phyloP scores from a whole-genome alignment of 2,888 invertebrate genomes.

The Drosophila rubida region DNA sequence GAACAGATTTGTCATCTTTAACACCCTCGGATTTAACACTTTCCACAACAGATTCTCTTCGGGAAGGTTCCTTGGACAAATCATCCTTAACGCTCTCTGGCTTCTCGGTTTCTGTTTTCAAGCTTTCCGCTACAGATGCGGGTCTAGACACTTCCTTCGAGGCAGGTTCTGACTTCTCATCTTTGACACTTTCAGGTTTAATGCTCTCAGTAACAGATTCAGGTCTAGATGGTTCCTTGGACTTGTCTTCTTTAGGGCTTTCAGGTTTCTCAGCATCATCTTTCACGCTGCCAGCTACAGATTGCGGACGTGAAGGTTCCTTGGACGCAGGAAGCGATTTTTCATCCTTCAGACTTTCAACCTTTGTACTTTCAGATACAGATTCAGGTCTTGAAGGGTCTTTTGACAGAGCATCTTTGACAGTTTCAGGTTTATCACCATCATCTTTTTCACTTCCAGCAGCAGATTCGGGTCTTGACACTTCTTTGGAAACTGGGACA shows the following conservation, averaged over 20 bases:
- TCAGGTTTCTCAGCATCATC: conserved; percentile 26
- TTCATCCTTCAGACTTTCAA: conserved; percentile 29
- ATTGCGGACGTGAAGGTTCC: conserved; percentile 30
- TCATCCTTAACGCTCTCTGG: conserved; percentile 37
- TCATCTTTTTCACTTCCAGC: conserved; percentile 31
- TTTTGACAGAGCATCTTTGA: conserved; percentile 12
- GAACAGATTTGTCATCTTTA: not conserved
- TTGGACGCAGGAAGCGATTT: conserved; percentile 28
- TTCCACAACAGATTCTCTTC: conserved; percentile 58
- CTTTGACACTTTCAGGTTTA: conserved; percentile 20
- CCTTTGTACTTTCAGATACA: conserved; percentile 20
- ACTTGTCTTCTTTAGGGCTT: conserved; percentile 21
- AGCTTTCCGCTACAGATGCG: conserved; percentile 38
- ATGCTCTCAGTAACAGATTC: conserved; percentile 27
- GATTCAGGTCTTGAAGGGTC: conserved; percentile 32
- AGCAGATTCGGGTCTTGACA: conserved; percentile 43
- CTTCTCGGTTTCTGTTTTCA: conserved; percentile 30
- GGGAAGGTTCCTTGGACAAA: conserved; percentile 58
- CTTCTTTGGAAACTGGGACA: conserved; percentile 17
- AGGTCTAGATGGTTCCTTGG: conserved; percentile 29
- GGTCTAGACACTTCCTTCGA: conserved; percentile 43
- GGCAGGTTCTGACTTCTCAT: conserved; percentile 21
- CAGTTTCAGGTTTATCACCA: not conserved
- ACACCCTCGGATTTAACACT: not conserved
- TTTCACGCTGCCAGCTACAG: conserved; percentile 26